phyloP scores from a whole-genome alignment of 2,888 invertebrate genomes.

The Drosophila putrida region DNA sequence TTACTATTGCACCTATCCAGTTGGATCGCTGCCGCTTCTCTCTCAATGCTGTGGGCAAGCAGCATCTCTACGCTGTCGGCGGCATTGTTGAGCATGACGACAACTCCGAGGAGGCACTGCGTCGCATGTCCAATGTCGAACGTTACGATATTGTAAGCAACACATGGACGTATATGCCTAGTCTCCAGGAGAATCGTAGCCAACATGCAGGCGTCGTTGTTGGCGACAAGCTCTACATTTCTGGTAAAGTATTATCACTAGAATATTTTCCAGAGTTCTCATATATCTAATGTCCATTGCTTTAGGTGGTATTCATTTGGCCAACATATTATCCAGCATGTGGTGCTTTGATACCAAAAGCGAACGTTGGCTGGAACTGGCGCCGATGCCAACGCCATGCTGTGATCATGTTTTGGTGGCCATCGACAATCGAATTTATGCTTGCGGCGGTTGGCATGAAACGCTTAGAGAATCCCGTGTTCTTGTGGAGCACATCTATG shows the following conservation, averaged over 20 bases:
- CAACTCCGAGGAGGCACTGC: conserved; percentile 81
- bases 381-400: conserved; percentile 87
- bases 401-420: conserved; percentile 89
- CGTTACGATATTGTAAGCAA: conserved; percentile 87
- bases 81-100: conserved; percentile 88
- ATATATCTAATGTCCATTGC: neutral
- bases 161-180: conserved; percentile 87
- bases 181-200: conserved; percentile 87
- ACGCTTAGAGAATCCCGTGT: conserved; percentile 86
- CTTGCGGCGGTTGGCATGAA: conserved; percentile 89
- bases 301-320: conserved; percentile 83
- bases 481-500: conserved; percentile 88
- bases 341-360: conserved; percentile 86
- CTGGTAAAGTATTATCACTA: conserved; percentile 66
- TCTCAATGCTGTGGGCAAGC: conserved; percentile 87
- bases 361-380: conserved; percentile 87
- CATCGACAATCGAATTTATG: conserved; percentile 87
- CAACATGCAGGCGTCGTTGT: conserved; percentile 87
- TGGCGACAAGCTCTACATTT: conserved; percentile 83
- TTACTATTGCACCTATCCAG: conserved; percentile 89
- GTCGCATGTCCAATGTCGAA: conserved; percentile 86
- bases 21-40: conserved; percentile 89
- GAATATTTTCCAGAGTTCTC: neutral
- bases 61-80: conserved; percentile 88
- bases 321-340: conserved; percentile 86